Conservation (phyloP, 2,797 vertebrate species). For the Hypotaenidia philippensis region DNA sequence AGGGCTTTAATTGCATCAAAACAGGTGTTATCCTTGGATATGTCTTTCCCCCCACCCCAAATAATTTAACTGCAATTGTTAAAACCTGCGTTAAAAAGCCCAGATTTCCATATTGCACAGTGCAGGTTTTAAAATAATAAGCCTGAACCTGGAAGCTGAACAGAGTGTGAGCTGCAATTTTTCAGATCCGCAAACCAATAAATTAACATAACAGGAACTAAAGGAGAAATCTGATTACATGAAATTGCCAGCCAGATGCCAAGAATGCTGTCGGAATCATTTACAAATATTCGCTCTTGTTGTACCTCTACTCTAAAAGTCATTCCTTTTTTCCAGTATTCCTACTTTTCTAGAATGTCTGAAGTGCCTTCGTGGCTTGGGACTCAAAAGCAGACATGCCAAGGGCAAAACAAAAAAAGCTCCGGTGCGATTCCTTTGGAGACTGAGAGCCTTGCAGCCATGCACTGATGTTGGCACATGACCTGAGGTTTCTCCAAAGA, state of each 20-base stretch:
- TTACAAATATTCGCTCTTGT: neutral
- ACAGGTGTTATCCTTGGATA: conserved; percentile 44
- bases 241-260: conserved; percentile 62
- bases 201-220: conserved; percentile 53
- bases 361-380: neutral
- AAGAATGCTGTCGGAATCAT: neutral
- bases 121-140: conserved; percentile 25
- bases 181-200: conserved; percentile 40
- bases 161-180: conserved; percentile 37
- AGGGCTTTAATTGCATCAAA: conserved; percentile 53
- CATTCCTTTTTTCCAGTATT: neutral
- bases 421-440: neutral
- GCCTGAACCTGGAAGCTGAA: conserved; percentile 43
- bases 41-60: neutral
- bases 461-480: neutral
- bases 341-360: neutral
- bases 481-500: neutral
- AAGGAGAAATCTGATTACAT: conserved; percentile 57
- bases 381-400: neutral
- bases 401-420: neutral
- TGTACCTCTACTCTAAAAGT: neutral
- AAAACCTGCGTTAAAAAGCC: conserved; percentile 35
- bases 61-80: conserved; percentile 59
- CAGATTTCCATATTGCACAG: conserved; percentile 23
- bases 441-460: accelerated